Evolutionary conservation across 2,888 invertebrate genomes (phyloP), one percentile per base, ranked within the genome.

Genomic region (Erebia epiphron): DNA sequence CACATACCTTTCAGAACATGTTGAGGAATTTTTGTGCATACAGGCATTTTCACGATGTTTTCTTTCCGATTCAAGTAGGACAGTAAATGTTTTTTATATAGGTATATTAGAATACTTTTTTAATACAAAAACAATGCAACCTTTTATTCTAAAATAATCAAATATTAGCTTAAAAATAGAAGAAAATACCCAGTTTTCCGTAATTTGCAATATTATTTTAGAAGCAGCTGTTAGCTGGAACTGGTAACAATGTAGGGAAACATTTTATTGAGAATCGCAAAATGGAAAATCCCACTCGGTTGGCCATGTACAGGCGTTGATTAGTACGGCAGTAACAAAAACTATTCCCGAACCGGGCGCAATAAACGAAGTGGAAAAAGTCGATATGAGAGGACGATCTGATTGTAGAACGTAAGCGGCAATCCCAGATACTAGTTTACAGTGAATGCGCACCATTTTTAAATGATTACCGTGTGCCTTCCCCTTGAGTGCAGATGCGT

Each of bases 351-450:
- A 90, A 91, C 87, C 82, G 85, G 80, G 81, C 79, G 88, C 85
- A 88, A 86, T 86, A 89, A 91, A 87, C 89, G 90, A 90, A 88
- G 90, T 85, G 91, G 91, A 92, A 92, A 92, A 91, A 91, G 89
- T 90, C 91, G 88, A 91, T 92, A 92, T 88, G 87, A 84, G 83
- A 84, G 83, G 79, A 81, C 85, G 82, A 89, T 88, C 87, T 87
- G 89, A 90, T 91, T 89, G 90, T 88, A 84, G 82, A 82, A 84
- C 86, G 87, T 88, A 89, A 91, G 83, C 89, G 87, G 89, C 89
- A 86, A 90, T 89, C 87, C 86, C 79, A 79, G 86, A 89, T 87
- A 89, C 86, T 88, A 86, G 87, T 90, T 90, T 87, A 86, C 88
- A 86, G 80, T 84, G 87, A 84, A 84, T 87, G 89, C 85, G 77